Base-by-base conservation (phyloP, 2,888 invertebrate species). In the Teleogryllus oceanicus region DNA sequence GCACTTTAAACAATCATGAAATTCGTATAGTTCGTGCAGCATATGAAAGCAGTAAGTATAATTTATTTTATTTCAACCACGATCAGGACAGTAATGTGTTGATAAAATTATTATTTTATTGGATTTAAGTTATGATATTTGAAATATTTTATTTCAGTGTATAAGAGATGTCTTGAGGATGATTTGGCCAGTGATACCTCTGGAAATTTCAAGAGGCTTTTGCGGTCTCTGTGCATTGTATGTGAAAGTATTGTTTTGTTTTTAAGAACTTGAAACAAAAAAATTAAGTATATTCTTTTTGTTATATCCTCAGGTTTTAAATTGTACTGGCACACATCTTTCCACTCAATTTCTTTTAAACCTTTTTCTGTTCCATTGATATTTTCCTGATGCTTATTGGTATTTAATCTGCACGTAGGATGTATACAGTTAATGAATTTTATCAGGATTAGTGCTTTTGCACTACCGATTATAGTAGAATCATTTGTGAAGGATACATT, bases 101-200 rank as follows among this genome's bases (percentile, higher is more conserved):
- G 1, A n/a, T n/a, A 20, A n/a, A 74, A 20, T 74, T n/a, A n/a
- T 74, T n/a, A n/a, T 11, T 74, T 74, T 10, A 74, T 74, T n/a
- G 74, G 10, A 0, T 20, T 74, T 11, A 74, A 20, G 11, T 10
- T 20, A 50, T 74, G 13, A n/a, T 50, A 49, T 24, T 49, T 18
- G 18, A 24, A 11, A 13, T 12, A 13, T 16, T 16, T 20, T 13
- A 24, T 88, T 89, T 74, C 87, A 97, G 96, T 95, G 86, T 96
- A 92, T 85, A 92, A 93, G 79, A 91, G 89, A 79, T 90, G 93
- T 74, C 88, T 97, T 83, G 97, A 97, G 85, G 91, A 93, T 78
- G 96, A 96, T 86, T 87, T 98, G 49, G 91, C 90, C 82, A 92
- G 93, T 78, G 98, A 98, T 86, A 97, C 97, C 2, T 95, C 95